Base-by-base conservation (phyloP, 2,797 vertebrate genomes). In the Triplophysa bombifrons region DNA sequence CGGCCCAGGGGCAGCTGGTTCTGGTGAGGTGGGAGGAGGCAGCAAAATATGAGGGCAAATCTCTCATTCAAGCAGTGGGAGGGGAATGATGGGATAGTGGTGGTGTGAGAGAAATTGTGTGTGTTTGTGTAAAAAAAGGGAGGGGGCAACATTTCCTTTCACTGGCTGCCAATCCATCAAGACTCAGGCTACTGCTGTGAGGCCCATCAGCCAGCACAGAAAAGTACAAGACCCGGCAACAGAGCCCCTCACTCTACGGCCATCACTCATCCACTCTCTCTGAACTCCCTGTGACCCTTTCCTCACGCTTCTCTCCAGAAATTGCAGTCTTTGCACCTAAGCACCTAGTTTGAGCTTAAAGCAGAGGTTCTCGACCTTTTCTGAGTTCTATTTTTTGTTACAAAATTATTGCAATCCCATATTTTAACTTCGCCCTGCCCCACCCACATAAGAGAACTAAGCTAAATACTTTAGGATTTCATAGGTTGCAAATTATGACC, bases 131-230 rank as follows among this genome's bases (percentile, higher is more conserved):
- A 60, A 44, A 64, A 50, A 58, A 60, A 89, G 91, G 89, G 75
- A 89, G 91, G 91, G 88, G 85, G 91, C 90, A 94, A 93, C 87
- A 87, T 95, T 95, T 96, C 94, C 95, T 97, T 96, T 96, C 95
- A 97, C 92, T 91, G 90, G 86, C 94, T 95, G 95, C 96, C 96
- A 96, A 97, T 98, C 96, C 93, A 96, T 98, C 97, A 98, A 93
- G 93, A 92, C 93, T 94, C 95, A 93, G 96, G 93, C 94, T 94
- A 94, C 95, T 84, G 94, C 96, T 96, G 96, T 91, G 96, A 95
- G 88, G 92, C 93, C 93, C 92, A 94, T 96, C 95, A 92, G 93
- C 93, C 93, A 77, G 90, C 55, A 89, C 91, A 92, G 93, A 94
- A 93, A 94, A 93, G 93, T 94, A 93, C 94, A 95, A 95, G 95